Evolutionary conservation across 2,888 invertebrate species (phyloP).

Genomic region (Drosophila quasianomalipes): DNA sequence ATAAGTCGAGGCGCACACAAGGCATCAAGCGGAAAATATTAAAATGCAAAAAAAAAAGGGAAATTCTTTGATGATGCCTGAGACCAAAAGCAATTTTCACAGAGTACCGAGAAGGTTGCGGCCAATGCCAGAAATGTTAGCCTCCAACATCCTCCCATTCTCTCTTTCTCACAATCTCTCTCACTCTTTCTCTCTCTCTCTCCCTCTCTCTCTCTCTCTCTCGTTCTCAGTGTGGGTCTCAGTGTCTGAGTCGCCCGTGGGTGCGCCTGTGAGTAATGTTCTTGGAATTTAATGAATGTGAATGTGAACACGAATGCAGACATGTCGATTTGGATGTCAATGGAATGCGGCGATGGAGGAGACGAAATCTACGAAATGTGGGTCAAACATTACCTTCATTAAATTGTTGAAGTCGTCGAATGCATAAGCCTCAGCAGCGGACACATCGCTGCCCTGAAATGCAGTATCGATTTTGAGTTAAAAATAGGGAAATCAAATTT

Average conservation of each 20-base stretch:
- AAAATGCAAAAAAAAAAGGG: slow-evolving; percentile 51
- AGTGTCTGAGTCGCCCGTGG: slow-evolving; percentile 2
- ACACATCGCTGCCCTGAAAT: slow-evolving; percentile 88
- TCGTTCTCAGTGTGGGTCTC: neutral
- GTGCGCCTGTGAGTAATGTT: slow-evolving; percentile 33
- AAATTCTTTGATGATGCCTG: slow-evolving; percentile 73
- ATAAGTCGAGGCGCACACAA: slow-evolving; percentile 13
- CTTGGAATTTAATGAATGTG: slow-evolving; percentile 61
- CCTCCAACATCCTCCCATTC: neutral
- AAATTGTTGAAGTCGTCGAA: slow-evolving; percentile 89
- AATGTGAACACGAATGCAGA: slow-evolving; percentile 44
- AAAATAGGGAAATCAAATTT: slow-evolving; percentile 15
- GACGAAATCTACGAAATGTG: slow-evolving; percentile 46
- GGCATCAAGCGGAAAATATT: slow-evolving; percentile 37
- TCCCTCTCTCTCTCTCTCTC: neutral
- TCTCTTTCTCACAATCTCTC: neutral
- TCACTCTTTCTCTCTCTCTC: neutral
- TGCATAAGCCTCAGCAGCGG: slow-evolving; percentile 87
- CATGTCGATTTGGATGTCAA: slow-evolving; percentile 43
- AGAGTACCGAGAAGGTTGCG: slow-evolving; percentile 46
- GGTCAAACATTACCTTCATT: slow-evolving; percentile 86
- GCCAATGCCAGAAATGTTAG: slow-evolving; percentile 51
- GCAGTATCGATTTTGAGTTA: slow-evolving; percentile 27
- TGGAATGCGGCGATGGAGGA: neutral
- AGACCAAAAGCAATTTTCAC: slow-evolving; percentile 53